Percentiles rank a stretch among this genome's conserved stretches.
phyloP scores from a whole-genome alignment of 2,113 vertebrate genomes.

The Seriola rivoliana region DNA sequence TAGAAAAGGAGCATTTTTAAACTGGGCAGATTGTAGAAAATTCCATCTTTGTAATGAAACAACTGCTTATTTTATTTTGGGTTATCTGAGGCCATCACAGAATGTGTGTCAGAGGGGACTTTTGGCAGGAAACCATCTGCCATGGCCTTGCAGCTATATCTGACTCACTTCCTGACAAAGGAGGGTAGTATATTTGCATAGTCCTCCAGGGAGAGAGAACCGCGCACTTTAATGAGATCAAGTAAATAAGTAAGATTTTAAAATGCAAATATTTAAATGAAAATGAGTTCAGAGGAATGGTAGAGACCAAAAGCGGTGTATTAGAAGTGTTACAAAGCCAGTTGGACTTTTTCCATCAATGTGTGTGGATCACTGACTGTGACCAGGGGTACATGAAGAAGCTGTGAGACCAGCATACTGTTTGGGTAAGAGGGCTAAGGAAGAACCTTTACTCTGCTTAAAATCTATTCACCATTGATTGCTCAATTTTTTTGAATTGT shows the following conservation, averaged over 20 bases:
- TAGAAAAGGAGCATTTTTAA: background rate
- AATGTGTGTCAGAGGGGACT: background rate
- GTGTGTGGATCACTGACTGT: background rate
- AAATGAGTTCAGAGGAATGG: background rate
- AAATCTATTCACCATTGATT: too few species aligned
- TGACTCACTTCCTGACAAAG: slow-evolving; percentile 17
- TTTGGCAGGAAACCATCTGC: slow-evolving; percentile 28
- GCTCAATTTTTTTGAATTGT: background rate
- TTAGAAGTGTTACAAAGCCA: background rate
- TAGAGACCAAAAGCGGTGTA: background rate
- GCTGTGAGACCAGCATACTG: too few species aligned
- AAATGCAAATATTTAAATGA: background rate
- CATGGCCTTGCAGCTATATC: background rate
- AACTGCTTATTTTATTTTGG: background rate
- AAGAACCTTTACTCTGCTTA: background rate
- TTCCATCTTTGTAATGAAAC: background rate
- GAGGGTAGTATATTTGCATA: accelerated
- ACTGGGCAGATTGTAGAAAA: background rate
- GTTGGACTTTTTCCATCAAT: background rate
- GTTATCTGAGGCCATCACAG: background rate
- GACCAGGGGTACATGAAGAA: background rate
- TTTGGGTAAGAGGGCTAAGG: too few species aligned
- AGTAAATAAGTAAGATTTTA: background rate
- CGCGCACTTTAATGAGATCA: background rate
- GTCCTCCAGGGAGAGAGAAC: background rate